A percentile compares a stretch with the other conserved stretches of the same genome.
phyloP scores from a whole-genome alignment of 1,140 invertebrate genomes.

The Lasioglossum baleicum region DNA sequence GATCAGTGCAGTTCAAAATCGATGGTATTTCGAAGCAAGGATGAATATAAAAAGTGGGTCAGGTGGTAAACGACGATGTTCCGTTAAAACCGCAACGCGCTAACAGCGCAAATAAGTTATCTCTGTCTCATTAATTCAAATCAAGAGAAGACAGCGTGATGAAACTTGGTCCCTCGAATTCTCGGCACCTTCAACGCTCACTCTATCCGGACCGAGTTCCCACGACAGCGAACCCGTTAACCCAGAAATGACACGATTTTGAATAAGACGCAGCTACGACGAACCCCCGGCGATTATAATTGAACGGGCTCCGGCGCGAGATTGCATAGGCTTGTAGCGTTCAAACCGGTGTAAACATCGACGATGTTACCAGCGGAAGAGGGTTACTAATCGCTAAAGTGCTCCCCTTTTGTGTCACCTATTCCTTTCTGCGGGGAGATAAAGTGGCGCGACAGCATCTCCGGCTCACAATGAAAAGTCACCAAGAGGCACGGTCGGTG shows the following conservation, averaged over 20 bases:
- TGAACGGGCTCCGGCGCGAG: neutral
- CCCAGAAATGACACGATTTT: constrained; percentile 2
- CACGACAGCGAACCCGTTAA: constrained; percentile 5
- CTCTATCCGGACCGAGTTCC: neutral
- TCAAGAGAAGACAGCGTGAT: neutral
- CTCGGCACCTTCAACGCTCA: neutral
- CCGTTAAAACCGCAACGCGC: neutral
- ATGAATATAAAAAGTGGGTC: neutral
- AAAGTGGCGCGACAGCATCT: constrained; percentile 20
- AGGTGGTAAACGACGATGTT: neutral
- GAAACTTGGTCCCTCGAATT: constrained; percentile 2
- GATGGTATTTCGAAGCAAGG: neutral
- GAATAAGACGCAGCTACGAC: neutral
- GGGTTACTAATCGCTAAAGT: constrained; percentile 34
- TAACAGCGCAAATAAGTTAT: constrained; percentile 1
- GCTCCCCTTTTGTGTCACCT: constrained; percentile 15
- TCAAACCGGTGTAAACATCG: neutral
- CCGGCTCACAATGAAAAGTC: constrained; percentile 30
- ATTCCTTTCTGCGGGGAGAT: constrained; percentile 15
- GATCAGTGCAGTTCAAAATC: neutral
- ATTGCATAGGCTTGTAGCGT: neutral
- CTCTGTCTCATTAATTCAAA: constrained; percentile 6
- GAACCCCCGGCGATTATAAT: neutral
- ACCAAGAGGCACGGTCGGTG: neutral
- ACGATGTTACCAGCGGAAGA: neutral